A percentile compares a stretch with the other conserved stretches of the same genome.
phyloP scores from a whole-genome alignment of 2,797 vertebrate genomes.

The Yasuhikotakia modesta region DNA sequence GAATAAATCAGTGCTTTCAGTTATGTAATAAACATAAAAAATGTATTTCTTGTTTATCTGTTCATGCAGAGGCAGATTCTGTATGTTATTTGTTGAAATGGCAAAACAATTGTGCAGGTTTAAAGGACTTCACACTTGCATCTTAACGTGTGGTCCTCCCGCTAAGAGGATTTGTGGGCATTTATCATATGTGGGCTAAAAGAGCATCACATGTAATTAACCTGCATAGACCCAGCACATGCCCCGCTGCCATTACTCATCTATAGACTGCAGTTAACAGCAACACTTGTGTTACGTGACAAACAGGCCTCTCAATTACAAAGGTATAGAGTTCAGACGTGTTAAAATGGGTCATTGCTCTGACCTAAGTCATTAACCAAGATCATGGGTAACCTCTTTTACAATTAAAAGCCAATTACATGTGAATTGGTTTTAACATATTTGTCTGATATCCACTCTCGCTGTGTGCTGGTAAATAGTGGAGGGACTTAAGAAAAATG shows the following conservation, averaged over 20 bases:
- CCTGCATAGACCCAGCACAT: conserved; percentile 60
- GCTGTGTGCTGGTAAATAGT: conserved; percentile 11
- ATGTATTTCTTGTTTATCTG: not conserved
- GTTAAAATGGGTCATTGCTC: conserved; percentile 2
- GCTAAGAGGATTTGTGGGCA: conserved; percentile 76
- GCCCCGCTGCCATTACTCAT: conserved; percentile 28
- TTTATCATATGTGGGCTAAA: conserved; percentile 73
- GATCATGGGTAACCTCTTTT: conserved; percentile 36
- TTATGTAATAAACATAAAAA: not conserved
- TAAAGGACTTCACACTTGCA: not conserved
- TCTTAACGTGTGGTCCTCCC: conserved; percentile 39
- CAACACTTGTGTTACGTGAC: conserved; percentile 32
- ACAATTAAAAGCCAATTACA: conserved; percentile 42
- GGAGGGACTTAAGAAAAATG: conserved; percentile 11
- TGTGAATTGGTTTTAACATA: conserved; percentile 17
- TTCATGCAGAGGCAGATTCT: not conserved
- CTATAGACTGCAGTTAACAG: conserved; percentile 12
- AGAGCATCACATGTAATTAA: conserved; percentile 74
- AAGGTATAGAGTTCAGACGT: conserved; percentile 22
- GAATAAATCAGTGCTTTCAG: not conserved
- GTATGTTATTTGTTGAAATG: not conserved
- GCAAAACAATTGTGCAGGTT: not conserved
- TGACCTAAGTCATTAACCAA: conserved; percentile 29
- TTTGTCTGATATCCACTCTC: not conserved
- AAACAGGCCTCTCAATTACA: conserved; percentile 33